These are phyloP conservation scores for Cnemophilus loriae DNA, from an alignment of 2,113 vertebrate species.

Conservation along the genomic window DNA sequence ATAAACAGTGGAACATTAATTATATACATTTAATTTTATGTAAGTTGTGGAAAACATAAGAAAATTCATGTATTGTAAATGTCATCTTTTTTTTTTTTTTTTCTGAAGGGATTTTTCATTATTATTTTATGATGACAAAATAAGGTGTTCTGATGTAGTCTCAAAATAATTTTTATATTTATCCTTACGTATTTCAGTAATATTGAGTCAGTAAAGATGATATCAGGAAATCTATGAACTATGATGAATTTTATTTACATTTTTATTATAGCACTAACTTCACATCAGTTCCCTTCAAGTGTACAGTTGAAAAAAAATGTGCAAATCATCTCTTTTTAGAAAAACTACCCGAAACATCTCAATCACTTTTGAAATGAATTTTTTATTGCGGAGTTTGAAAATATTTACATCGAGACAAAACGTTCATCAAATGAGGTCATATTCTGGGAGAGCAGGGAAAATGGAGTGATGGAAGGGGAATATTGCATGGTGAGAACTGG, in stretches of 20 bases:
- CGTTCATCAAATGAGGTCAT: neutral
- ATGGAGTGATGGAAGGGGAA: neutral
- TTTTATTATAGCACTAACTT: constrained; percentile 56
- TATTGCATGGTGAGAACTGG: neutral
- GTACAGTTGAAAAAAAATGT: neutral
- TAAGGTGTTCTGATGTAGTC: neutral
- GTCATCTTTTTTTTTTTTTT: neutral
- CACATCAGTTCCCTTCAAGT: constrained; percentile 42
- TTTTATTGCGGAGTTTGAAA: constrained; percentile 4
- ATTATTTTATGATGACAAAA: constrained; percentile 41
- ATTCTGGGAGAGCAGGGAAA: neutral
- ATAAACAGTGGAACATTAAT: constrained; percentile 41
- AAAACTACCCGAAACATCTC: constrained; percentile 33
- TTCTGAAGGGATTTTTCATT: constrained; percentile 8
- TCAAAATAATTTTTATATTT: constrained; percentile 27
- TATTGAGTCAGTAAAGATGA: constrained; percentile 18
- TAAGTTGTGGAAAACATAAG: neutral
- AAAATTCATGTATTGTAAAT: constrained; percentile 13
- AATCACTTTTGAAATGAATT: constrained; percentile 33
- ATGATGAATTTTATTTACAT: constrained; percentile 63
- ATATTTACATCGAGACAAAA: constrained; percentile 34
- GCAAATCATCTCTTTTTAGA: constrained; percentile 33
- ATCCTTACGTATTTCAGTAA: constrained; percentile 9
- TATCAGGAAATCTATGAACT: constrained; percentile 35
- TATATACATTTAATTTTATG: constrained; percentile 51